Evolutionary conservation across 2,113 vertebrate species (phyloP), one percentile per base, ranked within the genome.

Genomic region (Pavo muticus): DNA sequence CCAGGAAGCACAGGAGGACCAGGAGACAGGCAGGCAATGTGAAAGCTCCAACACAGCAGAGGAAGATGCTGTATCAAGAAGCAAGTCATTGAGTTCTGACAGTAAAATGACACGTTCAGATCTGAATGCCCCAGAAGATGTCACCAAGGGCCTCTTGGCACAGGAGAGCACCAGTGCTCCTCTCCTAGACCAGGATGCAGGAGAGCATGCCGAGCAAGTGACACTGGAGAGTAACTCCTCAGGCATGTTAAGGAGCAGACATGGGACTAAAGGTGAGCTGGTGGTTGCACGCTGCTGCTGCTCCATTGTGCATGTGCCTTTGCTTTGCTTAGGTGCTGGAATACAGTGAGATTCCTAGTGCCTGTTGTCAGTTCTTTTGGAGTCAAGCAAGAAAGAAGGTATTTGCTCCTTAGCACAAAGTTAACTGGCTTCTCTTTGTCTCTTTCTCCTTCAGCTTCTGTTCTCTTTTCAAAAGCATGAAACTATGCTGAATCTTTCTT

Each of bases 211-310:
- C 16, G 42, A 76, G 48, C 83, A 68, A 27, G 78, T 84, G 74
- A 59, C 61, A 10, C 17, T 37, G 37, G 74, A 63, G 10, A 78
- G 23, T 0, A 1, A 11, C 44, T 77, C 79, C 50, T 86, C 81
- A 78, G 25, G 13, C 35, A 6, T 1, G 0, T 67, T 97, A 71
- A 96, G 96, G 89, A 92, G 29, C 50, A 95, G 96, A 74, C 56
- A 10, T 6, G 75, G 25, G 29, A 67, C 18, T 2, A 54, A 82
- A 96, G 98, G 98, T 98, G 85, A 98, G 97, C 60, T 77, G n/a
- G 29, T 69, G 56, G 24, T 56, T 95, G 70, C 42, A 68, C 27
- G 1, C 18, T 84, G 65, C 67, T 87, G 47, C 73, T 76, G 18
- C 57, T 57, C 13, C 32, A 14, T n/a, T 0, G 0, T 47, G 56